Base-by-base conservation (phyloP, 2,113 vertebrate species). In the Eptesicus fuscus region DNA sequence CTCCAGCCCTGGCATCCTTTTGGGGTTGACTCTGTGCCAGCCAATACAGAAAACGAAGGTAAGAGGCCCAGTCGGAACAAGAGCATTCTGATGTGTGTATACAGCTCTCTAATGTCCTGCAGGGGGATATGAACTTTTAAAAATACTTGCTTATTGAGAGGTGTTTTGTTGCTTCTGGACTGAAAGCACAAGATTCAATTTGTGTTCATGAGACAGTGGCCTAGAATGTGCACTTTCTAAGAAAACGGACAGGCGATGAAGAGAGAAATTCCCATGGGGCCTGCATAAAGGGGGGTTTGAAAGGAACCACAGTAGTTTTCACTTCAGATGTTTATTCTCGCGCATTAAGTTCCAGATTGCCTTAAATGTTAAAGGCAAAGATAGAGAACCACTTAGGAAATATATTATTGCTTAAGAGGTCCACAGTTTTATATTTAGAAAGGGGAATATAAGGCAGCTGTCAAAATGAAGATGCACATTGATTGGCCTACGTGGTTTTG, bases 31-130 rank as follows among this genome's bases (percentile, higher is more conserved):
- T 98, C 99, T 14, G 99, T 99, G 97, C 99, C 99, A 80, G 99
- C 99, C 97, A 99, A 99, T 96, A 99, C 99, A 0, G 99, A 99
- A 98, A 99, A 99, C 91, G 99, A 99, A 98, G 99, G 99, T 99
- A 98, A 76, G 40, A 49, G 44, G 35, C 37, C 63, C 30, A 1
- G 51, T 11, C 28, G 23, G 76, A 88, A 35, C 3, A 0, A 12
- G 53, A 85, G 17, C 28, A 0, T 53, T 86, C 49, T 85, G 4
- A 28, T 61, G 17, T 69, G 13, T 61, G 30, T 18, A 1, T 6
- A 37, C 2, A 20, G 67, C 22, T 53, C 42, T 61, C 74, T 53
- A 3, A 32, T 87, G 20, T 78, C 59, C 22, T 78, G 37, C 20
- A 51, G 9, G 37, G 17, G 7, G 9, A 30, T 74, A 76, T 4